Percentiles rank a stretch among this genome's conserved stretches.
Conservation (phyloP, 2,113 vertebrate species). For the Acanthochromis polyacanthus region DNA sequence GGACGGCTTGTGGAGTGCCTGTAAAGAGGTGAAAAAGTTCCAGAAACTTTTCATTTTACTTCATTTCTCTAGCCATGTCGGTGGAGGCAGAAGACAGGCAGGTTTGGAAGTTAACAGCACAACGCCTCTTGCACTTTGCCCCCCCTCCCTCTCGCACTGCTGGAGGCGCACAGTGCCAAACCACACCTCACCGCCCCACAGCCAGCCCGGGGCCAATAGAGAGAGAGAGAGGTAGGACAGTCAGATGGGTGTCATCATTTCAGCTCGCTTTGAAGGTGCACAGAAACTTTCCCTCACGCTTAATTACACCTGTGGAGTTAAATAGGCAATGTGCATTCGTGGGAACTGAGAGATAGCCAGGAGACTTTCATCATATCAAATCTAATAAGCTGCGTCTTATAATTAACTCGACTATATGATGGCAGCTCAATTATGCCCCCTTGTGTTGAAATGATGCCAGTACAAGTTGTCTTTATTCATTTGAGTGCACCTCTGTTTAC, state of each 20-base stretch:
- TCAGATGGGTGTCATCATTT: neutral
- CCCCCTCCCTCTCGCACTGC: slow-evolving; percentile 1
- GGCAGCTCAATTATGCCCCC: slow-evolving; percentile 35
- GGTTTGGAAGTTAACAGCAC: neutral
- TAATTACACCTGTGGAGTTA: neutral
- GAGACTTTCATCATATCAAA: too few relatives aligned
- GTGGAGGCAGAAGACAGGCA: neutral
- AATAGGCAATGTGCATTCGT: neutral
- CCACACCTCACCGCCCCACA: slow-evolving; percentile 62
- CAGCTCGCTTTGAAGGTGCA: neutral
- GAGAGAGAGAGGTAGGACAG: neutral
- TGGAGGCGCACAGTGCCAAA: slow-evolving; percentile 30
- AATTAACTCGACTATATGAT: neutral
- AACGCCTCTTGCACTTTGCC: neutral
- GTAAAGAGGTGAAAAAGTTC: neutral
- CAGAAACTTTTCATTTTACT: neutral
- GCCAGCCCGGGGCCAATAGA: slow-evolving; percentile 36
- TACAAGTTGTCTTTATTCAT: slow-evolving; percentile 13
- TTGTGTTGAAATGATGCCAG: slow-evolving; percentile 20
- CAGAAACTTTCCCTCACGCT: slow-evolving; percentile 9
- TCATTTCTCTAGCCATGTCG: neutral
- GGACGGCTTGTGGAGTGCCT: neutral
- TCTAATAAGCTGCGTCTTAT: neutral
- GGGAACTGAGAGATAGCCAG: neutral
- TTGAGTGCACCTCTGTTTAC: neutral